Evolutionary conservation across 2,113 vertebrate species (phyloP).

Genomic region (Tragelaphus buxtoni): DNA sequence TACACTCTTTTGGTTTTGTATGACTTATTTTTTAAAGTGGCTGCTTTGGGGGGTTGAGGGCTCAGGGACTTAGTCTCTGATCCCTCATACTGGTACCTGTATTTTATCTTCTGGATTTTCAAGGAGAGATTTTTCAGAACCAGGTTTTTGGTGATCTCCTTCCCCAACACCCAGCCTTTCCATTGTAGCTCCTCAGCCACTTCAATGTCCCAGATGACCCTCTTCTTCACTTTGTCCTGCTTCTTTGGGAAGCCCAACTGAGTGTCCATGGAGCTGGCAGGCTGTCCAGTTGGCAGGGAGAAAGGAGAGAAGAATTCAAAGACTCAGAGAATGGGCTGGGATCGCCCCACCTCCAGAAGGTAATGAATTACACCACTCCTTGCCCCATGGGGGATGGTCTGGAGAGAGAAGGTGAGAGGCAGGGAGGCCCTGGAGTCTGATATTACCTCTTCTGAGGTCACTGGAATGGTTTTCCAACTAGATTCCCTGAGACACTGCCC

Average conservation of each 20-base stretch:
- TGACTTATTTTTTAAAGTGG: neutral
- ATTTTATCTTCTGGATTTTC: slow-evolving; percentile 88
- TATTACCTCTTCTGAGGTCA: neutral
- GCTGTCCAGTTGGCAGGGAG: neutral
- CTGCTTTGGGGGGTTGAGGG: neutral
- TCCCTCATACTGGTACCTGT: slow-evolving; percentile 80
- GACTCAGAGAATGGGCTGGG: neutral
- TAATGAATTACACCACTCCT: neutral
- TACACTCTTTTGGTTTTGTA: neutral
- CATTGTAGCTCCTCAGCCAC: slow-evolving; percentile 84
- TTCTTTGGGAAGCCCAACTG: neutral
- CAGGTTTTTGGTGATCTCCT: slow-evolving; percentile 86
- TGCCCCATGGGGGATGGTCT: neutral
- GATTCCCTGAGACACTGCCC: neutral
- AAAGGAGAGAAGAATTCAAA: neutral
- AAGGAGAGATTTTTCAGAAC: slow-evolving; percentile 87
- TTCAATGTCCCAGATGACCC: slow-evolving; percentile 87
- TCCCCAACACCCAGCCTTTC: slow-evolving; percentile 87
- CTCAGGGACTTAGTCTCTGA: neutral
- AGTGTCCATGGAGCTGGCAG: neutral
- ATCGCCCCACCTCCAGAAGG: neutral
- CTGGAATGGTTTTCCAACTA: neutral
- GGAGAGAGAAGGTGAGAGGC: neutral
- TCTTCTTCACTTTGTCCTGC: slow-evolving; percentile 74
- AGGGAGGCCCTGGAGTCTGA: neutral